Conservation (phyloP, 2,797 vertebrate species). For the Xenops minutus region DNA sequence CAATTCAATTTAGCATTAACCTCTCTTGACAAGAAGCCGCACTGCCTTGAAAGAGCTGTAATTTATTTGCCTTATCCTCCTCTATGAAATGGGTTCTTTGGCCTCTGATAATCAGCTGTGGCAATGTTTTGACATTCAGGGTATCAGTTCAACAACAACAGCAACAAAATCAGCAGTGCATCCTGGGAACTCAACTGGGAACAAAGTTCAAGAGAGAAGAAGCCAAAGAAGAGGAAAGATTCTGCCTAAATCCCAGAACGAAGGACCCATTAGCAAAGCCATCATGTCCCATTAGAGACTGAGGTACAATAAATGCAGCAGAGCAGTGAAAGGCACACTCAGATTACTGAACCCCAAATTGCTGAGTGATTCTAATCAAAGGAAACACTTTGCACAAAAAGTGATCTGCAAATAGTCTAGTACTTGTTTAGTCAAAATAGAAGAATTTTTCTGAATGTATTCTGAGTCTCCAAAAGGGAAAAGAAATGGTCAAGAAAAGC, state of each 20-base stretch:
- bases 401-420: background rate
- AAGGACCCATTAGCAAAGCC: background rate
- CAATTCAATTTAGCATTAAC: slow-evolving; percentile 22
- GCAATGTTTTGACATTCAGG: background rate
- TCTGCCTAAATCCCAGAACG: background rate
- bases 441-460: background rate
- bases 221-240: background rate
- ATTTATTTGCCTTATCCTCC: slow-evolving; percentile 11
- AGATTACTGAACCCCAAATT: background rate
- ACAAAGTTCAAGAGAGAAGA: background rate
- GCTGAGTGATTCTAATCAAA: background rate
- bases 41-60: background rate
- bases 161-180: background rate
- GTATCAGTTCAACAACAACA: background rate
- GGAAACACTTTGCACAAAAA: background rate
- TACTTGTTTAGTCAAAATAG: background rate
- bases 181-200: background rate
- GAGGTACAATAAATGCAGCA: too few species aligned
- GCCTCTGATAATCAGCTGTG: background rate
- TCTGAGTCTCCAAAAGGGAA: background rate
- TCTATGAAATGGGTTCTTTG: background rate
- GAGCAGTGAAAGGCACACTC: background rate
- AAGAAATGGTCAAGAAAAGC: background rate
- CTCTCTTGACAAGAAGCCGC: background rate
- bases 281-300: background rate